Base-by-base conservation (phyloP, 2,888 invertebrate species). In the Rosalia funebris region DNA sequence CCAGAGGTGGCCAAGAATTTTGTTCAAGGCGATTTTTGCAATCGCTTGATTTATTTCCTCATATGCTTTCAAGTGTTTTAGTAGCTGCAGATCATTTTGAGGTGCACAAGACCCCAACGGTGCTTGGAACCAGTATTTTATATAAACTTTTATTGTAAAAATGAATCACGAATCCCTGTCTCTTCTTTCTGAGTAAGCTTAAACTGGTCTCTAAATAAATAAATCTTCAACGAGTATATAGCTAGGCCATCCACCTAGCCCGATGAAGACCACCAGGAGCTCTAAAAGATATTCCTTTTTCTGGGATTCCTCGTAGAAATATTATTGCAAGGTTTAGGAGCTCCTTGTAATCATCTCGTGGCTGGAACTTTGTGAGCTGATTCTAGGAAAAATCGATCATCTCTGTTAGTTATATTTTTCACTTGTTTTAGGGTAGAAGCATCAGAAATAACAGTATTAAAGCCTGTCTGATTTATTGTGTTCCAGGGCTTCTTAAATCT, bases 191-290 rank as follows among this genome's bases (percentile, higher is more conserved):
- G 3, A 7, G 60, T 70, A 10, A 72, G 39, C 14, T 60, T 54
- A 39, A 70, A 68, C 34, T 68, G 57, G 1, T 48, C n/a, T n/a
- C n/a, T 16, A 68, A 25, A 50, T 41, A 69, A 9, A 72, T 60
- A 25, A 25, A 25, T 3, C 48, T 72, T 72, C n/a, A 68, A 47
- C 15, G 42, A 61, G 47, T 70, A 72, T 39, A 69, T 65, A 7
- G 65, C 65, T 57, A 65, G 71, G 70, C 56, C 68, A 72, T 72
- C 67, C 70, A 73, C 17, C 68, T 16, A 11, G 71, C 70, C 47
- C 64, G 68, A 57, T 69, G 69, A 34, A 70, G 15, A 20, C 56
- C 68, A 12, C 62, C 71, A 41, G 70, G 72, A 25, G 50, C 12
- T 36, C 59, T 50, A 36, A 72, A 68, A 20, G 44, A 53, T 16